Conservation (phyloP, 2,113 vertebrate species). For the Cnemophilus loriae region DNA sequence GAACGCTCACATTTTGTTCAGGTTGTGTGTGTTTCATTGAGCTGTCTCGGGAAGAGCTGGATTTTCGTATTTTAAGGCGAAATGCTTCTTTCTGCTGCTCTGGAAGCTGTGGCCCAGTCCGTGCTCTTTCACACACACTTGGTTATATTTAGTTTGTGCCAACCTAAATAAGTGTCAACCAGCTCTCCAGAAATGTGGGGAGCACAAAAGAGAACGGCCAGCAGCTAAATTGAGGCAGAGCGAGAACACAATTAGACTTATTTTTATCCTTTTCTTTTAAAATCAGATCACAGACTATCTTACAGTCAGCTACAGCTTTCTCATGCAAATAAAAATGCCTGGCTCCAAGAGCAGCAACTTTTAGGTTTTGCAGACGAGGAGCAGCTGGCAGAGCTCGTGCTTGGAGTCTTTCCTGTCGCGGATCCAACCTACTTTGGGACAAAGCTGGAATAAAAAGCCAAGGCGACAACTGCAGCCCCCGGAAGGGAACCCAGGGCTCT, state of each 20-base stretch:
- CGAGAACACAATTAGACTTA: neutral
- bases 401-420: neutral
- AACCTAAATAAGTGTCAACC: neutral
- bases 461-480: neutral
- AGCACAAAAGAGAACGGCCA: neutral
- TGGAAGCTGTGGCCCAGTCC: neutral
- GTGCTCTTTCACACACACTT: neutral
- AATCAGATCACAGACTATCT: neutral
- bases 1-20: conserved; percentile 65
- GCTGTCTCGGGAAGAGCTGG: conserved; percentile 43
- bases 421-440: neutral
- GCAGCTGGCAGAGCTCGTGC: conserved; percentile 3
- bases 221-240: conserved; percentile 3
- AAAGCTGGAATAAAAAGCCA: neutral
- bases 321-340: neutral
- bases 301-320: neutral
- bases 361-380: neutral
- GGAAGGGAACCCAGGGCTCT: neutral
- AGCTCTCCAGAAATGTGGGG: neutral
- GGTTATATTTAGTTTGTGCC: conserved; percentile 6
- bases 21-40: conserved; percentile 58
- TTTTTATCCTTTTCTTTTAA: conserved; percentile 2
- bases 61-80: neutral
- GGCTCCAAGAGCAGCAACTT: conserved; percentile 7
- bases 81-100: neutral